Percentiles rank a stretch among this genome's conserved stretches.
These are phyloP conservation scores for Callocephalon fimbriatum DNA, from an alignment of 2,113 vertebrate species.

Conservation along the genomic window DNA sequence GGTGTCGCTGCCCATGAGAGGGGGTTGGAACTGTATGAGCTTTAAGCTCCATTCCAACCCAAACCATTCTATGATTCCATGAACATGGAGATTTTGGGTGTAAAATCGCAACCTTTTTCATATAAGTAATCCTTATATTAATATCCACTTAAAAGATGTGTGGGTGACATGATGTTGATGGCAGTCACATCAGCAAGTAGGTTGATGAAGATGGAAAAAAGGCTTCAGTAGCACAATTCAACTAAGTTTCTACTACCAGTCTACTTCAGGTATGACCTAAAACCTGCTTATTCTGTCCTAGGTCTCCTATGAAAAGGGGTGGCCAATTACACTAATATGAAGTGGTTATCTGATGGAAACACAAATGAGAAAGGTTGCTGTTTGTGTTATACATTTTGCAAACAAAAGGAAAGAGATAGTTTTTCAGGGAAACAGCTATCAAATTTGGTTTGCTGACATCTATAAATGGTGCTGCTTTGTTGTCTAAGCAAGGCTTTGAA, in stretches of 20 bases:
- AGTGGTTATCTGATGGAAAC: not conserved
- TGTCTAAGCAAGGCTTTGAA: constrained; percentile 15
- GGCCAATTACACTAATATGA: not conserved
- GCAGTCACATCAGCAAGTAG: not conserved
- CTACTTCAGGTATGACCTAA: not conserved
- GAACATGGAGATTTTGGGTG: not conserved
- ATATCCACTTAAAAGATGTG: not conserved
- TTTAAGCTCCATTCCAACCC: not conserved
- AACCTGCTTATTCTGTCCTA: not conserved
- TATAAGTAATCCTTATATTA: not conserved
- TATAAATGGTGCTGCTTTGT: not conserved
- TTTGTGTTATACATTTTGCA: not conserved
- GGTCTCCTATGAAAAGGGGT: not conserved
- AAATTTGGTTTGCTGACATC: not conserved
- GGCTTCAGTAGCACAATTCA: not conserved
- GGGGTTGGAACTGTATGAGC: not conserved
- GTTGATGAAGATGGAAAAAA: not conserved
- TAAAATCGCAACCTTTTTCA: not conserved
- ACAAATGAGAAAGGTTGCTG: not conserved
- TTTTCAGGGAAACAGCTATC: not conserved
- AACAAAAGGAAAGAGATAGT: not conserved
- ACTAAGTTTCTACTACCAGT: not conserved
- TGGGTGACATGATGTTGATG: not conserved
- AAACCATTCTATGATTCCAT: not conserved
- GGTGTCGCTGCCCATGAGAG: not conserved